phyloP scores from a whole-genome alignment of 2,797 vertebrate species.

The Lepidocolaptes lacrymiger region DNA sequence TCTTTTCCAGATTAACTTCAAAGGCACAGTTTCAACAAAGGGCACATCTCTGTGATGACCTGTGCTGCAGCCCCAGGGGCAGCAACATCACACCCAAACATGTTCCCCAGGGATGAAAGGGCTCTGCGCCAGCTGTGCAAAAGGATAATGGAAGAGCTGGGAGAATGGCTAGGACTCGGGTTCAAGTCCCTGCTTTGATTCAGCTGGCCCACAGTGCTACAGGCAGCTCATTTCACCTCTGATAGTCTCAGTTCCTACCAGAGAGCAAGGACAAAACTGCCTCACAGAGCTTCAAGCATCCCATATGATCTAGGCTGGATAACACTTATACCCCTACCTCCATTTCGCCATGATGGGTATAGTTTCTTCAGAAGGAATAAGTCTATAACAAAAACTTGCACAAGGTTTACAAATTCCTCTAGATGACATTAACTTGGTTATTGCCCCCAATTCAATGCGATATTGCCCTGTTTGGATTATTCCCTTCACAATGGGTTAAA shows the following conservation, averaged over 20 bases:
- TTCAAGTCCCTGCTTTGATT: neutral
- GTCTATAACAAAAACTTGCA: neutral
- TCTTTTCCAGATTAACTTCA: neutral
- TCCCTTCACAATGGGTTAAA: neutral
- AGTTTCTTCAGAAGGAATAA: neutral
- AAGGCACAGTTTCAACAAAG: neutral
- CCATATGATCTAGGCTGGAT: neutral
- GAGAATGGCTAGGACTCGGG: neutral
- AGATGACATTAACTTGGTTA: neutral
- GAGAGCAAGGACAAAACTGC: neutral
- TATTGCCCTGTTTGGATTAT: neutral
- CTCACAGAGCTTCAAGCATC: neutral
- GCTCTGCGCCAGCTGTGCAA: neutral
- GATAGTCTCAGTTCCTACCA: neutral
- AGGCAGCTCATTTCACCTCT: neutral
- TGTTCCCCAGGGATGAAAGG: neutral
- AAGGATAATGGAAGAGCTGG: too few relatives aligned
- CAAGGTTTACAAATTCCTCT: neutral
- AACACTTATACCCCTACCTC: neutral
- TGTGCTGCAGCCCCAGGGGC: neutral
- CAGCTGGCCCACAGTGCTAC: neutral
- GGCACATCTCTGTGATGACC: neutral
- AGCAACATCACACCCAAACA: neutral
- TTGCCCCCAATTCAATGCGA: neutral
- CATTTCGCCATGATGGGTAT: neutral